Base-by-base conservation (phyloP, 2,888 invertebrate genomes). In the Tachystola acroxantha region DNA sequence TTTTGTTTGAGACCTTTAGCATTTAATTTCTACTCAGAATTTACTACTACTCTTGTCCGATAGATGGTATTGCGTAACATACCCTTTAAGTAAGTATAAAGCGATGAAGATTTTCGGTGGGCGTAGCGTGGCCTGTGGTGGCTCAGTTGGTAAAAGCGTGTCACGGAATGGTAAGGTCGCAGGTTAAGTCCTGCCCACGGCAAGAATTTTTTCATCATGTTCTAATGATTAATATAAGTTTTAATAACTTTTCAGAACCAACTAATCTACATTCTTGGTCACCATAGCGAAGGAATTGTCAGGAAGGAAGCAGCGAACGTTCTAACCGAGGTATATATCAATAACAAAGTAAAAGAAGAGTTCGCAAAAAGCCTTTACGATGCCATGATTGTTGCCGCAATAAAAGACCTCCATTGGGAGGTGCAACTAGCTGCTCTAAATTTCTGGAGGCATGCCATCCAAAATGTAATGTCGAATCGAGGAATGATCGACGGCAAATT, bases 401-500 rank as follows among this genome's bases (percentile, higher is more conserved):
- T 90, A 0, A 77, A 87, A 9, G 94, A 94, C 69, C 72, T 93
- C 9, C 90, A 93, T 54, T 93, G 93, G 92, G 93, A 94, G 68
- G 93, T 93, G 0, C 92, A 93, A 67, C 69, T 90, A 1, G 90
- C 88, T 35, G 90, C 92, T 0, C 55, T 94, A 1, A 63, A 79
- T 33, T 94, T 91, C 51, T 94, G 93, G 93, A 79, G 87, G 31
- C 72, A 87, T 31, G 89, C 90, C 10, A 89, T 93, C 26, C 75
- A 82, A 12, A 87, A 84, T 2, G 89, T 90, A n/a, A 11, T 68
- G 1, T 44, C 48, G 1, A 37, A 66, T 25, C 50, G 58, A 65
- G 93, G 93, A 25, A 92, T 93, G 91, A 89, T 93, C 10, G 93
- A 94, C 56, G 92, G 92, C 0, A 85, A 77, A 2, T 94, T 94